Conservation (phyloP, 2,888 invertebrate genomes). For the Elaeidobius kamerunicus region DNA sequence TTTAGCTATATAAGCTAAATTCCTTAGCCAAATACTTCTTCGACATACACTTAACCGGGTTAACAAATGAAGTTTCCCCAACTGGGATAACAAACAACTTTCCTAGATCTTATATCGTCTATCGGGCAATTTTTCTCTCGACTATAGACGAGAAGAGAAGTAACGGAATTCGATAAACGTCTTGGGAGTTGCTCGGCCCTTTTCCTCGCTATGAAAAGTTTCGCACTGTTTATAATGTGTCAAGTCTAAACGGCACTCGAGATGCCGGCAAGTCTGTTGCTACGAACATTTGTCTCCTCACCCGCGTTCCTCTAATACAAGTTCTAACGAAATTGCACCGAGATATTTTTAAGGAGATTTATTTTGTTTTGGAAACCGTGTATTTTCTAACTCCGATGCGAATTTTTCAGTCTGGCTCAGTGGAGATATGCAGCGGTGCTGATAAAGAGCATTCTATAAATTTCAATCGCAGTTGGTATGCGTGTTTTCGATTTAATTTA, state of each 20-base stretch:
- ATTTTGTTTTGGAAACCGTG: conserved; percentile 12
- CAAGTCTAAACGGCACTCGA: conserved; percentile 23
- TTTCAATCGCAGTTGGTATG: too few species aligned
- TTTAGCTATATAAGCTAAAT: too few species aligned
- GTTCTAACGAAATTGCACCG: conserved; percentile 23
- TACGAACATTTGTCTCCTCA: conserved; percentile 19
- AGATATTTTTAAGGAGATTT: conserved; percentile 26
- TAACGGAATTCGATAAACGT: conserved; percentile 24
- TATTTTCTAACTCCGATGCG: not conserved
- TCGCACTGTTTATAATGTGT: conserved; percentile 26
- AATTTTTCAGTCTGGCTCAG: conserved; percentile 9
- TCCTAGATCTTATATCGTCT: too few species aligned
- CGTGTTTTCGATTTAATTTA: too few species aligned
- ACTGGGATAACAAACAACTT: not conserved
- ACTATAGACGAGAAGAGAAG: conserved; percentile 1
- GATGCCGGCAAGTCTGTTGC: conserved; percentile 28
- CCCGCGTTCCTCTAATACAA: conserved; percentile 15
- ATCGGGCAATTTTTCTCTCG: conserved; percentile 5
- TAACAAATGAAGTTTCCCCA: not conserved
- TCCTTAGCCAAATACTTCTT: too few species aligned
- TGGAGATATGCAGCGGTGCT: not conserved
- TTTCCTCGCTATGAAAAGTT: conserved; percentile 25
- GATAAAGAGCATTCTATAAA: too few species aligned
- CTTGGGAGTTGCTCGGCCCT: conserved; percentile 14
- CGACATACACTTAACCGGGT: too few species aligned